Conservation (phyloP, 2,888 invertebrate genomes). For the Troides oblongomaculatus region DNA sequence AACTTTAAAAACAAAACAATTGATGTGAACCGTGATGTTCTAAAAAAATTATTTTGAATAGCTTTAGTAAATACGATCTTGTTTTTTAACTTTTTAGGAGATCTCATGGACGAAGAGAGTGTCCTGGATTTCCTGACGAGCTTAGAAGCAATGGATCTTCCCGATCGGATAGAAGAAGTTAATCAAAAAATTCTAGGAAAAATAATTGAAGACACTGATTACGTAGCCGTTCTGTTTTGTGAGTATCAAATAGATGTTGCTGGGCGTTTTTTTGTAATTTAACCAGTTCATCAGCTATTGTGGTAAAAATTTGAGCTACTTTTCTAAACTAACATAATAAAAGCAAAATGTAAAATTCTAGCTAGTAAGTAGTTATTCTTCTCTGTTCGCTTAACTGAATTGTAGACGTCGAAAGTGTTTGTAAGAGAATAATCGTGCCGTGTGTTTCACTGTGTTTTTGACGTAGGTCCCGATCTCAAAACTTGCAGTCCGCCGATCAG, state of each 20-base stretch:
- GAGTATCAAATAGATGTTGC: constrained; percentile 78
- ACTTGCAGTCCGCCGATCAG: constrained; percentile 78
- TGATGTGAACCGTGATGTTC: background rate
- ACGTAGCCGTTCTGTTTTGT: constrained; percentile 96
- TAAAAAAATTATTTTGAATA: background rate
- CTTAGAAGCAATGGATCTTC: constrained; percentile 95
- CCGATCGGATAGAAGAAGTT: constrained; percentile 97
- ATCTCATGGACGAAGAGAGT: constrained; percentile 96
- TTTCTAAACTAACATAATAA: constrained; percentile 66
- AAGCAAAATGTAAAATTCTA: constrained; percentile 52
- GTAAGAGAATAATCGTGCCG: constrained; percentile 65
- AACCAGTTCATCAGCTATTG: constrained; percentile 60
- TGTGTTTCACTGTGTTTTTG: constrained; percentile 78
- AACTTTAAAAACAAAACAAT: background rate
- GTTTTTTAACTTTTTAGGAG: constrained; percentile 80
- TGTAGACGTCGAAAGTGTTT: constrained; percentile 53
- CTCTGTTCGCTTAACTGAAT: constrained; percentile 46
- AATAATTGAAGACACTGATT: constrained; percentile 94
- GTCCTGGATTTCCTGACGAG: constrained; percentile 96
- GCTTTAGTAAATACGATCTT: background rate
- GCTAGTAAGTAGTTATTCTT: constrained; percentile 50
- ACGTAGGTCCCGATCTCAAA: constrained; percentile 80
- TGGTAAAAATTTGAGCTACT: constrained; percentile 65
- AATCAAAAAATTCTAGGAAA: constrained; percentile 93
- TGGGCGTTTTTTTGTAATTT: constrained; percentile 38